These are phyloP conservation scores for Bos javanicus DNA, from an alignment of 2,113 vertebrate genomes.

Conservation along the genomic window DNA sequence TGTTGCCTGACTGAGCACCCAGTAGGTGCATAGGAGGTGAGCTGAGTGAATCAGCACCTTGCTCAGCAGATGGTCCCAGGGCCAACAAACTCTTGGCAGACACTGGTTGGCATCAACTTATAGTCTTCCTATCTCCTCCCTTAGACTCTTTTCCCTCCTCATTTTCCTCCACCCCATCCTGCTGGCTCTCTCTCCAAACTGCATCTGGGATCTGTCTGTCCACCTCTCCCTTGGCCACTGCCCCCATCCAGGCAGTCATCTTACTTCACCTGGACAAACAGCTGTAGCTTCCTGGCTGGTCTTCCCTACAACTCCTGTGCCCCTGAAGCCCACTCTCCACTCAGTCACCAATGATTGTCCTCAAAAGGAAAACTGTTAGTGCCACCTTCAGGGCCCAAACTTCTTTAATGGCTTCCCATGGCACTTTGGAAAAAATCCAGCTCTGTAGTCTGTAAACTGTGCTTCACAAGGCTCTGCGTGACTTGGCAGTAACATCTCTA, in stretches of 20 bases:
- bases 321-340: neutral
- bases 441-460: neutral
- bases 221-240: neutral
- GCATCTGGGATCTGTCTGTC: neutral
- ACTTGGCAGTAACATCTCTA: neutral
- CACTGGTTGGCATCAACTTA: neutral
- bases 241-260: neutral
- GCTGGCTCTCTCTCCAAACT: neutral
- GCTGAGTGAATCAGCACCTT: neutral
- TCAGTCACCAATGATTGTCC: neutral
- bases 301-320: neutral
- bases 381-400: neutral
- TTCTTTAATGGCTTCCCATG: neutral
- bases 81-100: neutral
- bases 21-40: neutral
- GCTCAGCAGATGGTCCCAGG: neutral
- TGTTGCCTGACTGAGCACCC: neutral
- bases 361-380: neutral
- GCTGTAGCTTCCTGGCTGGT: neutral
- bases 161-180: neutral
- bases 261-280: neutral
- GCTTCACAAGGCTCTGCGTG: accelerated
- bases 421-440: neutral
- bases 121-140: neutral
- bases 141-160: neutral